Evolutionary conservation across 2,113 vertebrate genomes (phyloP).

Genomic region (Ia io): DNA sequence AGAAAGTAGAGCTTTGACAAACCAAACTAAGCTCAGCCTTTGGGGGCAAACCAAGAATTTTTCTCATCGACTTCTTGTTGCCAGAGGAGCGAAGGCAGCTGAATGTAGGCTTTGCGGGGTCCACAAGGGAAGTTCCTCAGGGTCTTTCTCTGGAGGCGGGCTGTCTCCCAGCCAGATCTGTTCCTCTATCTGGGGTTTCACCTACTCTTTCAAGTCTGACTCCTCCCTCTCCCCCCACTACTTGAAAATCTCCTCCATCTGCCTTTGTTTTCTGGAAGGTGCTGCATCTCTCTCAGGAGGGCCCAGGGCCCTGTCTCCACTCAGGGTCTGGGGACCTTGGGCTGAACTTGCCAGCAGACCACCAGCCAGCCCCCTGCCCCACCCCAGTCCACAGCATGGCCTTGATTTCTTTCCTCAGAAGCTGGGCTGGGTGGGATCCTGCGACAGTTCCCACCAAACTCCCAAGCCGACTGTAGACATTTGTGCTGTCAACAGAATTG

Average conservation of each 20-base stretch:
- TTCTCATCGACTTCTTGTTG: not conserved
- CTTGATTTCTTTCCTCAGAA: slow-evolving; percentile 59
- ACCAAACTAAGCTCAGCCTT: not conserved
- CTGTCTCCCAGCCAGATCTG: slow-evolving; percentile 33
- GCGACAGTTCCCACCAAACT: slow-evolving; percentile 71
- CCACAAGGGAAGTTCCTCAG: not conserved
- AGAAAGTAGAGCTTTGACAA: slow-evolving; percentile 29
- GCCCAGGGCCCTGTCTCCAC: slow-evolving; percentile 56
- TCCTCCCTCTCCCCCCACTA: slow-evolving; percentile 13
- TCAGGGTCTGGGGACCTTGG: slow-evolving; percentile 14
- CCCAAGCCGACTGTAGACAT: slow-evolving; percentile 74
- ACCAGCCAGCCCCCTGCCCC: not conserved
- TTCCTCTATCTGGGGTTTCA: slow-evolving; percentile 49
- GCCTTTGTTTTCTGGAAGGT: slow-evolving; percentile 74
- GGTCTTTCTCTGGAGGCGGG: not conserved
- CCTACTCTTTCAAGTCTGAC: slow-evolving; percentile 49
- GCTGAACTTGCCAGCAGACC: slow-evolving; percentile 50
- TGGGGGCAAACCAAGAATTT: slow-evolving; percentile 28
- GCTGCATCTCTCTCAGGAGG: slow-evolving; percentile 63
- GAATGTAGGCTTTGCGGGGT: not conserved
- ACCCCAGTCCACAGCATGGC: not conserved
- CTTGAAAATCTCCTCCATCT: slow-evolving; percentile 73
- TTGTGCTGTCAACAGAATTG: slow-evolving; percentile 71
- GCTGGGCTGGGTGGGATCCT: slow-evolving; percentile 53
- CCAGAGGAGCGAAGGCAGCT: not conserved